Evolutionary conservation across 2,888 invertebrate species (phyloP).

Genomic region (Augochlorella aurata): DNA sequence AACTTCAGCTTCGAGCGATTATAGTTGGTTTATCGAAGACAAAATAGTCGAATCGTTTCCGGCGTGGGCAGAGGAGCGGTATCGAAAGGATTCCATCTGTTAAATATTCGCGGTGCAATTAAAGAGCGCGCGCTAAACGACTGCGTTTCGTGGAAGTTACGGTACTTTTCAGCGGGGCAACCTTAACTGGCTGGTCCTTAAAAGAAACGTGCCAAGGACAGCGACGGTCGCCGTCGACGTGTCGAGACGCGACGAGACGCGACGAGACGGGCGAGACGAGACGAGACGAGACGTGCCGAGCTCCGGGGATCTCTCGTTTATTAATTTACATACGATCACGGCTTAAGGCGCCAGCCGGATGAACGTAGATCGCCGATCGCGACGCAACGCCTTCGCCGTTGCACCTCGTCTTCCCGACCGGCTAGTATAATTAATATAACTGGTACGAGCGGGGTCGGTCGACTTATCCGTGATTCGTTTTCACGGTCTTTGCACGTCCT

Average conservation of each 20-base stretch:
- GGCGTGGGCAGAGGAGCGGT: not conserved
- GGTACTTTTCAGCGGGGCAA: constrained; percentile 46
- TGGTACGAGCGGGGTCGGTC: constrained; percentile 10
- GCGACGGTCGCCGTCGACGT: constrained; percentile 36
- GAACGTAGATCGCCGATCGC: constrained; percentile 11
- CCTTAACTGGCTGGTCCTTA: constrained; percentile 59
- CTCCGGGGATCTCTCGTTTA: constrained; percentile 46
- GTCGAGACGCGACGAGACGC: not conserved
- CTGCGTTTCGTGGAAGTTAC: constrained; percentile 60
- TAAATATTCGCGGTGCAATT: not conserved
- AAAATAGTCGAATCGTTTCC: not conserved
- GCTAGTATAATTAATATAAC: constrained; percentile 41
- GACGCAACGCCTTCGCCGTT: constrained; percentile 8
- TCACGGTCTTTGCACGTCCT: constrained; percentile 42
- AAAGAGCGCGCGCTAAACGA: constrained; percentile 24
- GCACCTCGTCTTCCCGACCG: constrained; percentile 31
- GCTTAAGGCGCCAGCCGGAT: constrained; percentile 46
- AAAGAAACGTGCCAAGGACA: constrained; percentile 67
- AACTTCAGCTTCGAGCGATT: not conserved
- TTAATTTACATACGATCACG: constrained; percentile 56
- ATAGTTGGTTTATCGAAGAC: not conserved
- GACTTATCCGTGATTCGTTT: constrained; percentile 32
- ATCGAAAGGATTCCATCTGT: not conserved
- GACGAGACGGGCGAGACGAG: not conserved
- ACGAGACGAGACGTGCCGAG: not conserved